phyloP scores from a whole-genome alignment of 2,888 invertebrate species.

The Tetragonisca angustula region DNA sequence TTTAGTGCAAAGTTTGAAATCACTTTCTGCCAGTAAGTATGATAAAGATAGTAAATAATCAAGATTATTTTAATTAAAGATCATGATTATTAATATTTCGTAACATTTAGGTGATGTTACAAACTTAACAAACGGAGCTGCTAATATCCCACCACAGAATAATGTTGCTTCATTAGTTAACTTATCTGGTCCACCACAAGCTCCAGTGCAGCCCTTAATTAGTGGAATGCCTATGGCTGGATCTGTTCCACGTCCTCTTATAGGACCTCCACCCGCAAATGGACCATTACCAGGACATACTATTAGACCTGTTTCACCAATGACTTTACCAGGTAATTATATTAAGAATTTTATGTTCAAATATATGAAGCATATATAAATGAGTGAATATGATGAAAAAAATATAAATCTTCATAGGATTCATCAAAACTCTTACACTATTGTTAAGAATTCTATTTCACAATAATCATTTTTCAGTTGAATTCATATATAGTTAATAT shows the following conservation, averaged over 20 bases:
- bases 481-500: slow-evolving; percentile 20
- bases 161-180: slow-evolving; percentile 69
- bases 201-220: slow-evolving; percentile 63
- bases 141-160: slow-evolving; percentile 49
- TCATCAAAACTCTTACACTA: slow-evolving; percentile 32
- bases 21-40: slow-evolving; percentile 83
- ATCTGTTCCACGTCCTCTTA: slow-evolving; percentile 69
- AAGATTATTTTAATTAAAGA: background rate
- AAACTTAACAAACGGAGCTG: slow-evolving; percentile 63
- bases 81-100: background rate
- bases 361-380: slow-evolving; percentile 5
- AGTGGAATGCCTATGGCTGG: slow-evolving; percentile 63
- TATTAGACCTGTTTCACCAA: slow-evolving; percentile 75
- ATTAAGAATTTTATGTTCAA: background rate
- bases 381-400: slow-evolving; percentile 15
- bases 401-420: slow-evolving; percentile 23
- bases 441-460: slow-evolving; percentile 24
- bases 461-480: slow-evolving; percentile 10
- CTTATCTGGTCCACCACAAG: slow-evolving; percentile 60
- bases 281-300: slow-evolving; percentile 67
- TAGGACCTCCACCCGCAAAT: slow-evolving; percentile 69
- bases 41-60: background rate
- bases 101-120: slow-evolving; percentile 48
- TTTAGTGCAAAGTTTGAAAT: slow-evolving; percentile 88
- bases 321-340: slow-evolving; percentile 73